Base-by-base conservation (phyloP, 2,888 invertebrate genomes). In the Lithodes maja region DNA sequence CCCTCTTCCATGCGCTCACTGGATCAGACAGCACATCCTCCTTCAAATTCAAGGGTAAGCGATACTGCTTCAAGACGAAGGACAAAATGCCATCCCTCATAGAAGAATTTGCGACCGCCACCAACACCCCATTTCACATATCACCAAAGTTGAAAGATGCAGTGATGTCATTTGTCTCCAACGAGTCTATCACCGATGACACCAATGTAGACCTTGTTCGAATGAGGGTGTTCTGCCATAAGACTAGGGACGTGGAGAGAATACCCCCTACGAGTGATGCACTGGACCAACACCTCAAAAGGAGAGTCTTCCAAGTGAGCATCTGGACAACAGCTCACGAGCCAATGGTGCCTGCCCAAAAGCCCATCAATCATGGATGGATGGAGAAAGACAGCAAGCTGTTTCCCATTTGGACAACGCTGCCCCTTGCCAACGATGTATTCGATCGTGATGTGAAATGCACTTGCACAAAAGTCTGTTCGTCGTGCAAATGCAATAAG, bases 301-400 rank as follows among this genome's bases (percentile, higher is more conserved):
- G 33, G 33, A 33, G 33, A 0, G 33, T 54, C 75, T 75, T 53
- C 83, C 83, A 75, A 54, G 74, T 68, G 2, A 83, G 83, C 54
- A 83, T 74, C 83, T 83, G 52, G 75, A 74, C 83, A n/a, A 74
- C 83, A 83, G n/a, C 75, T 3, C 74, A 71, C 54, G 12, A 3
- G 74, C 17, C 83, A 12, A 50, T 83, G 83, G 33, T 1, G 49
- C 83, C 33, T 49, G 85, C 79, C 68, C 55, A 54, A 2, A 85
- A 61, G 61, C 61, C 78, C 9, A 85, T 1, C 52, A 79, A 79
- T 68, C 85, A 85, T 95, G 55, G 95, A 96, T 0, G 94, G 95
- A 80, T 95, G 95, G 93, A 94, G 94, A 88, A 94, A 33, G 33
- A 93, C 33, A 33, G 33, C 33, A 33, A 33, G 33, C 33, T 33